These are phyloP conservation scores for Cydia amplana DNA, from an alignment of 1,140 invertebrate genomes.

Conservation along the genomic window DNA sequence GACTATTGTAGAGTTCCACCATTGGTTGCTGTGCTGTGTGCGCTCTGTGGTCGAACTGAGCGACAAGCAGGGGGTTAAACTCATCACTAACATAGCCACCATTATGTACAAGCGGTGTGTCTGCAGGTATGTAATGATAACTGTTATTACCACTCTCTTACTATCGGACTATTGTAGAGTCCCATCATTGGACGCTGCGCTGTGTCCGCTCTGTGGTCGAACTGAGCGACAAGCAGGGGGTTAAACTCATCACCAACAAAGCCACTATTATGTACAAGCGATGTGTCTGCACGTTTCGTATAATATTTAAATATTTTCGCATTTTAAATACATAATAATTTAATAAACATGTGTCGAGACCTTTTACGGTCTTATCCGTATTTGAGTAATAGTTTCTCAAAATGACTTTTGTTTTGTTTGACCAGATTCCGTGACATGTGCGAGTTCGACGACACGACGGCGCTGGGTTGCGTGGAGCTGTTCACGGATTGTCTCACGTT, in stretches of 20 bases:
- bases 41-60: conserved; percentile 39
- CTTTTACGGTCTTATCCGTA: neutral
- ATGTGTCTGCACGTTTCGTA: conserved; percentile 40
- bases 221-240: conserved; percentile 37
- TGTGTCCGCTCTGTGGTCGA: conserved; percentile 40
- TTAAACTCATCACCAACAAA: conserved; percentile 40
- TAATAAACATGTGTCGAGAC: too few species aligned
- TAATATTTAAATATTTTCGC: too few species aligned
- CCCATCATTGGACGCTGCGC: conserved; percentile 52
- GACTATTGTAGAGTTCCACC: conserved; percentile 58
- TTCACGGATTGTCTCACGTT: conserved; percentile 73
- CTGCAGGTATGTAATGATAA: conserved; percentile 41
- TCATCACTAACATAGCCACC: conserved; percentile 44
- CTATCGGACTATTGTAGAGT: conserved; percentile 34
- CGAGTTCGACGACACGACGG: conserved; percentile 67
- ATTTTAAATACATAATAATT: too few species aligned
- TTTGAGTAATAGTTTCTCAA: too few species aligned
- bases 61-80: conserved; percentile 35
- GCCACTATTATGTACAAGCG: conserved; percentile 37
- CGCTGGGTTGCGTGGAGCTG: conserved; percentile 75
- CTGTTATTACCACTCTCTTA: too few species aligned
- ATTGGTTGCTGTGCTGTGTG: conserved; percentile 46
- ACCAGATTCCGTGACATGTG: conserved; percentile 66
- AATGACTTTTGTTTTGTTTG: conserved; percentile 1
- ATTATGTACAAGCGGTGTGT: conserved; percentile 54